Conservation (phyloP, 2,113 vertebrate species). For the Pelvicachromis taeniatus region DNA sequence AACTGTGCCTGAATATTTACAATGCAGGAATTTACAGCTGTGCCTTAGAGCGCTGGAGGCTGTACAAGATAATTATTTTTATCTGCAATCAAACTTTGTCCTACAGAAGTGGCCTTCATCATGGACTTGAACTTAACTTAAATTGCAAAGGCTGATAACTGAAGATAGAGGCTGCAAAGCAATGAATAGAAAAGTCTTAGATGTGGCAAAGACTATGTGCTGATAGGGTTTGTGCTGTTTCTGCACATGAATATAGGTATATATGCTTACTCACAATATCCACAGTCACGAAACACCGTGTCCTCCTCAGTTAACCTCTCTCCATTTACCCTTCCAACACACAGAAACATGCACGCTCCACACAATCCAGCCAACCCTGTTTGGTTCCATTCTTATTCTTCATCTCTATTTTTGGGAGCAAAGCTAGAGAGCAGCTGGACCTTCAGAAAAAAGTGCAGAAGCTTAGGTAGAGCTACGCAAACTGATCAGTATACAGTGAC, state of each 20-base stretch:
- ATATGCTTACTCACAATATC: slow-evolving; percentile 23
- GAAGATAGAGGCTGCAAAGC: neutral
- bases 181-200: neutral
- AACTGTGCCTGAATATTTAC: slow-evolving; percentile 7
- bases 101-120: neutral
- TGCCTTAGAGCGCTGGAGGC: neutral
- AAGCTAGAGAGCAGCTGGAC: slow-evolving; percentile 50
- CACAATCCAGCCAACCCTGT: slow-evolving; percentile 16
- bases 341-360: neutral
- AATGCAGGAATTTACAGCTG: neutral
- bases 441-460: neutral
- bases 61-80: neutral
- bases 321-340: slow-evolving; percentile 3
- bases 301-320: slow-evolving; percentile 40
- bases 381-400: slow-evolving; percentile 52
- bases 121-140: neutral
- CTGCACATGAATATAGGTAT: slow-evolving; percentile 2
- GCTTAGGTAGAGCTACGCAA: neutral
- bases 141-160: neutral
- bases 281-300: slow-evolving; percentile 31
- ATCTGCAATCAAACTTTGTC: neutral
- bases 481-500: neutral
- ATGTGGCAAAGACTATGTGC: neutral
- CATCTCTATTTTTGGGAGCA: slow-evolving; percentile 55
- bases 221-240: neutral